These are phyloP conservation scores for Folsomia candida DNA, from an alignment of 2,888 invertebrate genomes.

Conservation along the genomic window DNA sequence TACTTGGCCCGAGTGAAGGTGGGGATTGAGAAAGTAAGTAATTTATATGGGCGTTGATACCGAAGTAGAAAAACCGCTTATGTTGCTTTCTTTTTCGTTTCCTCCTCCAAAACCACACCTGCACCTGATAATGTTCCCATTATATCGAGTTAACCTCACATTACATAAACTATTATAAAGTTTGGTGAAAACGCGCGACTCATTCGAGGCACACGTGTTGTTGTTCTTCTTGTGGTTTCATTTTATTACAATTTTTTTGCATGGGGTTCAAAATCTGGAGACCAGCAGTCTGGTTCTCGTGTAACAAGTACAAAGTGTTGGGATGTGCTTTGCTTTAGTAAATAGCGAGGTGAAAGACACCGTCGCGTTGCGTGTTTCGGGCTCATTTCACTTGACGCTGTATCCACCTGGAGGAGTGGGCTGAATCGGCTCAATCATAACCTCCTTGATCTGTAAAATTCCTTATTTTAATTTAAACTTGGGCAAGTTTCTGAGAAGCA, in stretches of 20 bases:
- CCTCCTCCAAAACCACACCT: not conserved
- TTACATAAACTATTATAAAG: no score
- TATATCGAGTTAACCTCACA: not conserved
- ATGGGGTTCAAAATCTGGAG: no score
- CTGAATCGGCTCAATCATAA: slow-evolving; percentile 6
- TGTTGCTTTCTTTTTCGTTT: not conserved
- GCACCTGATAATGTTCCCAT: not conserved
- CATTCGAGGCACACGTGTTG: no score
- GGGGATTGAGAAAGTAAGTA: not conserved
- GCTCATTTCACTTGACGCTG: not conserved
- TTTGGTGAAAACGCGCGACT: no score
- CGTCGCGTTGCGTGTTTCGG: not conserved
- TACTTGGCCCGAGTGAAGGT: not conserved
- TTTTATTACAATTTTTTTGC: no score
- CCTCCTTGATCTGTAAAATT: not conserved
- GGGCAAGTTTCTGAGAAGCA: not conserved
- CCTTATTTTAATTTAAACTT: not conserved
- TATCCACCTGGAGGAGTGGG: not conserved
- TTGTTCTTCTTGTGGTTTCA: no score
- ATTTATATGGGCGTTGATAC: not conserved
- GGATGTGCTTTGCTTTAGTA: no score
- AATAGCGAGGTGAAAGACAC: no score
- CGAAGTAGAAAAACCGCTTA: not conserved
- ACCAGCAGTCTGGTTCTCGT: no score
- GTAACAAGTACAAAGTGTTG: no score